phyloP scores from a whole-genome alignment of 2,113 vertebrate species.

The Megalops atlanticus region DNA sequence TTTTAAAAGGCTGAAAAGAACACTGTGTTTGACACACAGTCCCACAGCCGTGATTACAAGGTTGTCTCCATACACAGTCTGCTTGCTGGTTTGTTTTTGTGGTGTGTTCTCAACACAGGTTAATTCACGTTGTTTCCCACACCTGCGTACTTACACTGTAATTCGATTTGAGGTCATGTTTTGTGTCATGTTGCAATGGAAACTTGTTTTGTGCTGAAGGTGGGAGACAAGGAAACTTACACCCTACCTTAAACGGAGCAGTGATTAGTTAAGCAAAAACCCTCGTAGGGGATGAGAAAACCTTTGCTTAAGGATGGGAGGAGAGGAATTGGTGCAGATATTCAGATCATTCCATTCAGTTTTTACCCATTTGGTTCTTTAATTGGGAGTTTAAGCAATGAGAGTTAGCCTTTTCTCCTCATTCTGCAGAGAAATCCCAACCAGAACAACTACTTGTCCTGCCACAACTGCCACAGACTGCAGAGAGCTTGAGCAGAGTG shows the following conservation, averaged over 20 bases:
- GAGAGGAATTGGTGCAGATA: neutral
- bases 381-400: neutral
- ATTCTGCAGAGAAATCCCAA: neutral
- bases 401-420: neutral
- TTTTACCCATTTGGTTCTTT: neutral
- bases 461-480: neutral
- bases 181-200: neutral
- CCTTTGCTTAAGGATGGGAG: neutral
- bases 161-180: neutral
- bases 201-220: neutral
- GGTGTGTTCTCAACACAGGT: neutral
- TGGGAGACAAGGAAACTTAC: neutral
- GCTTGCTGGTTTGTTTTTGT: neutral
- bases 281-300: no score
- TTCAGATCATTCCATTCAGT: neutral
- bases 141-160: neutral
- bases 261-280: neutral
- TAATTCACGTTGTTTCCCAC: neutral
- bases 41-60: neutral
- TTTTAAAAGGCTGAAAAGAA: neutral
- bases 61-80: neutral
- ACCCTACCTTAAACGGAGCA: neutral
- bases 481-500: neutral
- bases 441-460: neutral
- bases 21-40: neutral